These are phyloP conservation scores for Porites lutea DNA, from an alignment of 64 coral and sea anemone genomes.

Conservation along the genomic window DNA sequence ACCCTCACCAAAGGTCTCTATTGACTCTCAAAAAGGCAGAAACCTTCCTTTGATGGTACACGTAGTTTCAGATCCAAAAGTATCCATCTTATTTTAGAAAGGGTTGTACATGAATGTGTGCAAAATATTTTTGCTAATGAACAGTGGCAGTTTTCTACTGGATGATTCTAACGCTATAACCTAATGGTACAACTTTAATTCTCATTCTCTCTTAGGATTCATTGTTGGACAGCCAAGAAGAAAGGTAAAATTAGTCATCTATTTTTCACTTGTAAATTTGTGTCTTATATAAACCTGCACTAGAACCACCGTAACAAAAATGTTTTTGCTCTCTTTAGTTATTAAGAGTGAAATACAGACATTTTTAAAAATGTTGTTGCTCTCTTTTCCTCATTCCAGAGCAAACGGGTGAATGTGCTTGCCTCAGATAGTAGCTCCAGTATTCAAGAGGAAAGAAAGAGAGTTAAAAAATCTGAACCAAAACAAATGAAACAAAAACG, in stretches of 20 bases:
- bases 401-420: slow-evolving; percentile 4
- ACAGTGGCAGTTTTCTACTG: too few species aligned
- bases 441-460: background rate
- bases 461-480: background rate
- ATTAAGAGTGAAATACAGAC: too few species aligned
- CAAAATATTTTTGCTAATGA: background rate
- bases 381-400: background rate
- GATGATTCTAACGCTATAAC: too few species aligned
- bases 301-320: too few species aligned
- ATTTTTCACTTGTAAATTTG: background rate
- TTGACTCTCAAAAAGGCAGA: too few species aligned
- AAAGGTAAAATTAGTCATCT: slow-evolving; percentile 7
- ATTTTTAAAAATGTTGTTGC: background rate
- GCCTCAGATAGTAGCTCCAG: slow-evolving; percentile 14
- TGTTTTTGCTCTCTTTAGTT: too few species aligned
- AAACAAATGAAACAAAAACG: background rate
- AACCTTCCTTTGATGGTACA: too few species aligned
- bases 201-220: background rate
- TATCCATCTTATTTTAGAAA: too few species aligned
- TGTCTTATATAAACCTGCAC: too few species aligned
- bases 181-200: background rate
- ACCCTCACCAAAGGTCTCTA: too few species aligned
- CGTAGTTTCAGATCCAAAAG: too few species aligned
- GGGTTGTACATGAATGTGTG: background rate
- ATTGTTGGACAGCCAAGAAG: background rate